Evolutionary conservation across 1,140 invertebrate species (phyloP), one percentile per base, ranked within the genome.

Genomic region (Zaprionus camerounensis): DNA sequence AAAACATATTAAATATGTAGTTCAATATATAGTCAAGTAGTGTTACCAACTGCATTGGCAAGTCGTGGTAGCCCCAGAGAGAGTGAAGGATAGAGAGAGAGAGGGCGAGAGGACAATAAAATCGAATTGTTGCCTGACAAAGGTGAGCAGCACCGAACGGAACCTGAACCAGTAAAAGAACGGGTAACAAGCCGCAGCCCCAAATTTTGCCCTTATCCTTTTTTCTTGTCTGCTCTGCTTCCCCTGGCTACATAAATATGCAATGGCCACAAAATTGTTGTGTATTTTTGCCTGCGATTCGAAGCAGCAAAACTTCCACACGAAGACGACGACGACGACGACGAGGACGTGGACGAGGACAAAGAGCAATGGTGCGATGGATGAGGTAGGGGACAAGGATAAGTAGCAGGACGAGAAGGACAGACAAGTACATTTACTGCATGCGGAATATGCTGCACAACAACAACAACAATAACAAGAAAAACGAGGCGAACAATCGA

Each of bases 261-360:
- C 73, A 76, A 76, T 76, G 73, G 61, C 58, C 72, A 63, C 66
- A 70, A 75, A 76, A 65, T 71, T 71, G 61, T 71, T 71, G 68
- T 71, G 72, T 64, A 71, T 63, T 70, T 74, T 34, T 36, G 20
- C 66, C 61, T 55, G 31, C 61, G 55, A 41, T 68, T 51, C 20
- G 38, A 61, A 11, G 31, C 31, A 34, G 31, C 55, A 69, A 63
- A 59, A 41, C 36, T 67, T 44, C 26, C 12, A 31, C 22, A 67
- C n/a, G 15, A 38, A 15, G 28, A 57, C 24, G 24, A 1, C 4
- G 36, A 15, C 13, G 13, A 31, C n/a, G 7, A 44, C 0, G 28
- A 28, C 6, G 57, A 12, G 7, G 7, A 46, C 15, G 58, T n/a
- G 1, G 28, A 28, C 13, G 57, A 12, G 7, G 13, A 46, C 15